These are phyloP conservation scores for Clitarchus hookeri DNA, from an alignment of 2,888 invertebrate genomes.

Conservation along the genomic window DNA sequence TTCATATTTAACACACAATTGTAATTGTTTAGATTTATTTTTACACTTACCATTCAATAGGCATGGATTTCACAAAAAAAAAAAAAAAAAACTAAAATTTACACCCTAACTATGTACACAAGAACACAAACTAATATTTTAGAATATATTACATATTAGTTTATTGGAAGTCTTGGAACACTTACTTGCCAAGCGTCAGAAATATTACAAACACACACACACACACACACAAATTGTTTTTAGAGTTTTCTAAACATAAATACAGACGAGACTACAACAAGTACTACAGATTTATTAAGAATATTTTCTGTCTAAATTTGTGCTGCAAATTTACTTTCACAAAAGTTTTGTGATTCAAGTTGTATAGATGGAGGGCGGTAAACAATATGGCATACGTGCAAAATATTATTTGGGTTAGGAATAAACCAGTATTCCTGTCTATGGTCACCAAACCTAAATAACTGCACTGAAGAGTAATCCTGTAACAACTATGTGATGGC, in stretches of 20 bases:
- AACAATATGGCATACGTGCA: neutral
- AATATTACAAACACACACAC: neutral
- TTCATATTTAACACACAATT: neutral
- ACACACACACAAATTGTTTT: neutral
- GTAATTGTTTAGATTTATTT: neutral
- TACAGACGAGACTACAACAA: neutral
- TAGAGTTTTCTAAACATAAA: neutral
- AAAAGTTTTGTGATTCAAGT: neutral
- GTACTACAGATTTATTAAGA: slow-evolving; percentile 6
- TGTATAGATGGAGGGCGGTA: neutral
- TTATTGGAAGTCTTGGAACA: slow-evolving; percentile 1
- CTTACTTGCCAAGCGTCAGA: neutral
- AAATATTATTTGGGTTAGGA: neutral
- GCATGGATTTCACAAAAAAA: slow-evolving; percentile 8
- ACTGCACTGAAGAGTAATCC: neutral
- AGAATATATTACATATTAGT: slow-evolving; percentile 14
- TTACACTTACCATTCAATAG: slow-evolving; percentile 14
- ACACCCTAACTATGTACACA: neutral
- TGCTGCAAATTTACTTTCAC: neutral
- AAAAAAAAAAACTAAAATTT: neutral
- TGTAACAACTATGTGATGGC: neutral
- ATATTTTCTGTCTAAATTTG: neutral
- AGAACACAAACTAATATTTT: slow-evolving; percentile 1
- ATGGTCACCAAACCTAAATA: neutral
- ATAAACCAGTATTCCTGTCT: neutral